phyloP scores from a whole-genome alignment of 2,113 vertebrate genomes.

The Smithornis capensis region DNA sequence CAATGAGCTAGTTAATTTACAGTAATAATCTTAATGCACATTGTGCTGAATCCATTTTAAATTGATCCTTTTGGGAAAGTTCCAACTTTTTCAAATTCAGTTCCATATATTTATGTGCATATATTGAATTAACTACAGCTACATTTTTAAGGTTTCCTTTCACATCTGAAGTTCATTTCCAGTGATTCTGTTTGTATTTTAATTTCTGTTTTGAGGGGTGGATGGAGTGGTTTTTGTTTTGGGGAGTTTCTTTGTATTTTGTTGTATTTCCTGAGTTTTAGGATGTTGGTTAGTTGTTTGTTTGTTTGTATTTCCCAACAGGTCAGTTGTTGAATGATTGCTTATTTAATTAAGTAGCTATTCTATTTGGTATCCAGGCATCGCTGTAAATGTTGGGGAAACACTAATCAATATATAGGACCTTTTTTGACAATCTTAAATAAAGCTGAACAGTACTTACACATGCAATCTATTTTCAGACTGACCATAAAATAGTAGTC shows the following conservation, averaged over 20 bases:
- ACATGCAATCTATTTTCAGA: neutral
- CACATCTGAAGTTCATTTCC: neutral
- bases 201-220: neutral
- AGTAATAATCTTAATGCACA: neutral
- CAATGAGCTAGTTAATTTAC: neutral
- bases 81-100: neutral
- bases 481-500: neutral
- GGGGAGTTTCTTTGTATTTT: neutral
- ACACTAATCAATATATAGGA: neutral
- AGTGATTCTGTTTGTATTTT: neutral
- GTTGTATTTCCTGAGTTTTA: neutral
- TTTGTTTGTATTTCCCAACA: neutral
- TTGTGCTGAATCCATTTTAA: neutral
- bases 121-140: neutral
- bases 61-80: accelerated
- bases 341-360: neutral
- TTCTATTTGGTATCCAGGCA: neutral
- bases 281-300: neutral
- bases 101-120: neutral
- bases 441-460: neutral
- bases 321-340: neutral
- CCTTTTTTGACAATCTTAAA: neutral
- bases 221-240: accelerated
- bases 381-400: neutral
- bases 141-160: neutral